These are phyloP conservation scores for Euproctis similis DNA, from an alignment of 2,888 invertebrate genomes.

Conservation along the genomic window DNA sequence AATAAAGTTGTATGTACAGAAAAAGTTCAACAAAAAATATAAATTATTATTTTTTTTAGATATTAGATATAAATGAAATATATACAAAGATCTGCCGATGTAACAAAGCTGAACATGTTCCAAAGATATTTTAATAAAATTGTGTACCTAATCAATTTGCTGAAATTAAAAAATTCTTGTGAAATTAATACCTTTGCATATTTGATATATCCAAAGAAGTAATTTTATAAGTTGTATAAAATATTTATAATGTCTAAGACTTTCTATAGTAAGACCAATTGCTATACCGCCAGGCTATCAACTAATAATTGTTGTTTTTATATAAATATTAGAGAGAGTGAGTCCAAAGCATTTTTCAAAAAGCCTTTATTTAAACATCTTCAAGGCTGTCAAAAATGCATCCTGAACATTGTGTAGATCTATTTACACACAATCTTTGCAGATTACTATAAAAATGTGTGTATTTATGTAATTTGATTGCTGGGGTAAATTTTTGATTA, in stretches of 20 bases:
- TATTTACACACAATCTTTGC: conserved; percentile 67
- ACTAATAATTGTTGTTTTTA: neutral
- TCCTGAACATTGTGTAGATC: conserved; percentile 28
- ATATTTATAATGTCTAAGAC: too few relatives aligned
- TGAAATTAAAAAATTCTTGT: too few relatives aligned
- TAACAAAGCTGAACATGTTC: conserved; percentile 51
- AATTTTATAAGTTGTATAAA: too few relatives aligned
- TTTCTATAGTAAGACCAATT: too few relatives aligned
- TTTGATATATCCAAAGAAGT: too few relatives aligned
- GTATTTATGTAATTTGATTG: conserved; percentile 29
- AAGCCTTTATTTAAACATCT: conserved; percentile 45
- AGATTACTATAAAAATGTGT: conserved; percentile 70
- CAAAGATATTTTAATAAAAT: conserved; percentile 27
- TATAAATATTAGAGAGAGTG: neutral
- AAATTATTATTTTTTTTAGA: conserved; percentile 34
- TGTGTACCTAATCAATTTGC: too few relatives aligned
- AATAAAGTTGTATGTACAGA: conserved; percentile 23
- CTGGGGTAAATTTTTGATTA: too few relatives aligned
- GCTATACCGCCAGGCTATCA: neutral
- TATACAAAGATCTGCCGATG: conserved; percentile 72
- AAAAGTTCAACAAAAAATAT: conserved; percentile 21
- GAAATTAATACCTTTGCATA: too few relatives aligned
- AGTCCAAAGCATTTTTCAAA: conserved; percentile 62
- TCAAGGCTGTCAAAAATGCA: conserved; percentile 67
- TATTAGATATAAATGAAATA: conserved; percentile 56